A percentile compares a stretch with the other conserved stretches of the same genome.
Conservation (phyloP, 2,113 vertebrate species). For the Hypomesus transpacificus region DNA sequence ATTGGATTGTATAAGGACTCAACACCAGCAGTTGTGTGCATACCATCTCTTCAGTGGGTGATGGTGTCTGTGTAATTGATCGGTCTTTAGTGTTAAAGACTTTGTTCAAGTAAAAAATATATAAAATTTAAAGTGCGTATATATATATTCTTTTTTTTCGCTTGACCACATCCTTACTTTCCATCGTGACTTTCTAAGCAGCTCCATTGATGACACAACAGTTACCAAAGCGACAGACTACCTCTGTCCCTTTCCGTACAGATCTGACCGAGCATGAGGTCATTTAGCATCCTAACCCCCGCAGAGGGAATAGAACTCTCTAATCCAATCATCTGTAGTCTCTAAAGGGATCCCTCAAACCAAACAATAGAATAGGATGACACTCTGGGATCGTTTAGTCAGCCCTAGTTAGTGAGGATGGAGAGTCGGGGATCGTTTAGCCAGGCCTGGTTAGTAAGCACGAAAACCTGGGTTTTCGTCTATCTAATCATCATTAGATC, state of each 20-base stretch:
- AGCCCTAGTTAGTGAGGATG: constrained; percentile 37
- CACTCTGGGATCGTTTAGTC: constrained; percentile 80
- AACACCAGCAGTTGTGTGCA: background rate
- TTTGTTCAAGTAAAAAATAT: no score
- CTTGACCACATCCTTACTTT: no score
- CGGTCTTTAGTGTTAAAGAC: no score
- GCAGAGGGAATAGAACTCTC: constrained; percentile 93
- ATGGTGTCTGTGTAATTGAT: background rate
- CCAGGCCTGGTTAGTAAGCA: no score
- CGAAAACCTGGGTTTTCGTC: no score
- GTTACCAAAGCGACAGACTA: background rate
- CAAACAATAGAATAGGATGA: constrained; percentile 74
- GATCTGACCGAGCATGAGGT: constrained; percentile 4
- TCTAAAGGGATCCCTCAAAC: constrained; percentile 83
- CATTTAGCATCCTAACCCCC: constrained; percentile 90
- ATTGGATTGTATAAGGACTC: constrained; percentile 3
- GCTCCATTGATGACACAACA: background rate
- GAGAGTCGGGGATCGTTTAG: background rate
- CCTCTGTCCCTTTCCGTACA: no score
- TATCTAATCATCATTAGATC: no score
- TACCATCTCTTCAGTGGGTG: no score
- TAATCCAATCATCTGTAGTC: constrained; percentile 96
- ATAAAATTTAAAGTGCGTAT: no score
- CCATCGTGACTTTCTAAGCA: no score
- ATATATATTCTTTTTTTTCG: no score